Conservation (phyloP, 92 coral and sea anemone genomes). For the Plumapathes pennacea region DNA sequence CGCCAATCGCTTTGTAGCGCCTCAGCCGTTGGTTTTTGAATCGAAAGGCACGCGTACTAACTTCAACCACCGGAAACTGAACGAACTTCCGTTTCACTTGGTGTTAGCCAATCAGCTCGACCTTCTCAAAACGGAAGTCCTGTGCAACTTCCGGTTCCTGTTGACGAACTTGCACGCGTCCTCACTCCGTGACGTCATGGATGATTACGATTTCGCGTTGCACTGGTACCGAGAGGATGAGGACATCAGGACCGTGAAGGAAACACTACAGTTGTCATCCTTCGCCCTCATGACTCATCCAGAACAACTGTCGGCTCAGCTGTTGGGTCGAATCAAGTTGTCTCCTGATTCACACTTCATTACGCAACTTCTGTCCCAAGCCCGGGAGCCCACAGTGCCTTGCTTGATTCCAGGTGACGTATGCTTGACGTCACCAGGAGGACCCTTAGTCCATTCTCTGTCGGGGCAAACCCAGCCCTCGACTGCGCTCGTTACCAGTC, state of each 20-base stretch:
- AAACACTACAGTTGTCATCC: slow-evolving; percentile 70
- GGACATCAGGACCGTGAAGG: slow-evolving; percentile 70
- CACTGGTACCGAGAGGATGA: slow-evolving; percentile 37
- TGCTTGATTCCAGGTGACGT: slow-evolving; percentile 56
- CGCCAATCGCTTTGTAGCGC: slow-evolving; percentile 76
- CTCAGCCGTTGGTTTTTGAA: slow-evolving; percentile 68
- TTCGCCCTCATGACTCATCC: slow-evolving; percentile 63
- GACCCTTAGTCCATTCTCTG: slow-evolving; percentile 73
- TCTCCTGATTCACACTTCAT: slow-evolving; percentile 9
- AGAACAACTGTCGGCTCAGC: slow-evolving; percentile 63
- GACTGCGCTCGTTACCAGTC: slow-evolving; percentile 60
- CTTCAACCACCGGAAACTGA: slow-evolving; percentile 65
- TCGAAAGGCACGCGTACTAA: slow-evolving; percentile 24
- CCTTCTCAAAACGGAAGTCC: slow-evolving; percentile 56
- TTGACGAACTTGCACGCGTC: slow-evolving; percentile 47
- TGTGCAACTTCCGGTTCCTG: slow-evolving; percentile 65
- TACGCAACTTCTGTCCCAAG: slow-evolving; percentile 29
- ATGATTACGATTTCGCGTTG: slow-evolving; percentile 68
- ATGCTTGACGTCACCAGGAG: slow-evolving; percentile 79
- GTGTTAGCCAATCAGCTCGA: slow-evolving; percentile 40
- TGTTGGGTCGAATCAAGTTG: slow-evolving; percentile 49
- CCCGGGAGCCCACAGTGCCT: slow-evolving; percentile 22
- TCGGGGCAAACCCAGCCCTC: slow-evolving; percentile 58
- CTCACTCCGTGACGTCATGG: slow-evolving; percentile 66
- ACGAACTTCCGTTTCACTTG: slow-evolving; percentile 66